Evolutionary conservation across 2,113 vertebrate genomes (phyloP), one percentile per base, ranked within the genome.

Genomic region (Andinoacara biseriatus): DNA sequence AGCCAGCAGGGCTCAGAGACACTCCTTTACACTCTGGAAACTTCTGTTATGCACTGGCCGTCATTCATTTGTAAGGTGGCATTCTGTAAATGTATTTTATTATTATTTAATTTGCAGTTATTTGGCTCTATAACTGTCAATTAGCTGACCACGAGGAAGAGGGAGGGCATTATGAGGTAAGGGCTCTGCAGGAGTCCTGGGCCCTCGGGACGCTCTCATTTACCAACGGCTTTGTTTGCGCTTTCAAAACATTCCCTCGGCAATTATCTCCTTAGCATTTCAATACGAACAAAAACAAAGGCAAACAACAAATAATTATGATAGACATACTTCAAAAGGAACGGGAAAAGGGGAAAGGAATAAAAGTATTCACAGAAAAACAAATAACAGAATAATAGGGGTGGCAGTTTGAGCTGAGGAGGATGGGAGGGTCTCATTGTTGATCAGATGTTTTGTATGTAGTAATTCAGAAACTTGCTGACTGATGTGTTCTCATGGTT

Each of bases 191-290:
- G 87, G 87, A 74, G 57, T 52, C 59, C 80, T 4, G 31, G 3
- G 40, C 69, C 91, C 90, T 78, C 65, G 10, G 89, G 92, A 76
- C 65, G 1, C 65, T 61, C 7, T 58, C 85, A 84, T 76, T 88
- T 85, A 89, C 52, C 31, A 0, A 7, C 3, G 5, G 38, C 86
- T 93, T 85, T 90, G 81, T 87, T 82, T 49, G n/a, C 82, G 87
- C 89, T 92, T 91, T 86, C 86, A 88, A 83, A 90, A 89, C 89
- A 93, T 75, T 72, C 78, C 43, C 62, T 22, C 2, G 1, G 38
- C 83, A 91, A 91, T 93, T 91, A 94, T 91, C 87, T 87, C 62
- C 86, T 90, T 85, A 85, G 60, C 81, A 92, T 94, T 93, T 87
- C 85, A 90, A 93, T 92, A 62, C 11, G 56, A 80, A 91, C 84